Evolutionary conservation across 2,113 vertebrate genomes (phyloP).

Genomic region (Perca fluviatilis): DNA sequence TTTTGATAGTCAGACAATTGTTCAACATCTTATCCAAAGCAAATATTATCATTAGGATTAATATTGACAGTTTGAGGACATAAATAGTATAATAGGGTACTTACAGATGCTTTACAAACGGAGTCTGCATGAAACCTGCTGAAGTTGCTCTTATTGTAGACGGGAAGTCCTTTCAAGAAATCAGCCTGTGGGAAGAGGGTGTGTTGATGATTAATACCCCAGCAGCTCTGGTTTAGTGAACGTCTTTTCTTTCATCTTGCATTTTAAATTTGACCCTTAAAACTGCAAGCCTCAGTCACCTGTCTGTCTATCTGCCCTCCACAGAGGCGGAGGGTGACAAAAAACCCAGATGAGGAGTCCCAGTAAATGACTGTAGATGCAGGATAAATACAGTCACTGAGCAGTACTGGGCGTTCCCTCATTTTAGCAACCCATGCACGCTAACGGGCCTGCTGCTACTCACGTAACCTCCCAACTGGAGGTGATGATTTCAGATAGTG

Average conservation of each 20-base stretch:
- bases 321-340: not conserved
- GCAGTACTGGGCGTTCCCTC: slow-evolving; percentile 57
- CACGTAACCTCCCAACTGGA: not conserved
- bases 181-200: slow-evolving; percentile 88
- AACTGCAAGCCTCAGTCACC: not conserved
- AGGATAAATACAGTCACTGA: not conserved
- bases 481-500: not conserved
- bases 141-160: slow-evolving; percentile 99
- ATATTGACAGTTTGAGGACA: not conserved
- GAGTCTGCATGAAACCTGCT: slow-evolving; percentile 98
- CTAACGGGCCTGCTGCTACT: not conserved
- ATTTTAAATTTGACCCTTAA: not conserved
- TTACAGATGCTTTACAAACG: slow-evolving; percentile 98
- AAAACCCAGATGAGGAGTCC: not conserved
- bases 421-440: not conserved
- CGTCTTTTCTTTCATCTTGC: not conserved
- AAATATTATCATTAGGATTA: not conserved
- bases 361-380: not conserved
- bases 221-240: not conserved
- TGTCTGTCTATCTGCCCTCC: no score
- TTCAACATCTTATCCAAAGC: not conserved
- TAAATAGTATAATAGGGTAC: slow-evolving; percentile 49
- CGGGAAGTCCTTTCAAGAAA: slow-evolving; percentile 97
- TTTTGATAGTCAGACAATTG: not conserved
- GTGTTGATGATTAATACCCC: not conserved